phyloP scores from a whole-genome alignment of 2,797 vertebrate genomes.

The Macroramphosus scolopax region DNA sequence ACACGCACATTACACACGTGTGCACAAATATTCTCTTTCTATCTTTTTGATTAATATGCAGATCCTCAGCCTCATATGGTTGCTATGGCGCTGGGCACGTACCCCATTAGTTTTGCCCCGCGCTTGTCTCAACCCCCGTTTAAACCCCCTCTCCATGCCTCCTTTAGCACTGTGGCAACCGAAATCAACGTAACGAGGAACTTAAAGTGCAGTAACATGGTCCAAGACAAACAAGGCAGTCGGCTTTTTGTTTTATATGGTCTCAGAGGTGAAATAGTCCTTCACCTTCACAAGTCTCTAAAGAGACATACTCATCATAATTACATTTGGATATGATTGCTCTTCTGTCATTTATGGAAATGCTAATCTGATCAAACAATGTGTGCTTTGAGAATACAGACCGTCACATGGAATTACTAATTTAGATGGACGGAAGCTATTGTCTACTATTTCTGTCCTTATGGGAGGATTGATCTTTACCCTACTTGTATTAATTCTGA shows the following conservation, averaged over 20 bases:
- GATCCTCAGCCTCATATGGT: constrained; percentile 32
- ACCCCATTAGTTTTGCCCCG: constrained; percentile 16
- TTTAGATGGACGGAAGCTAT: no score
- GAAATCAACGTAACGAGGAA: constrained; percentile 54
- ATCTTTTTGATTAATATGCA: constrained; percentile 45
- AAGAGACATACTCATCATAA: constrained; percentile 64
- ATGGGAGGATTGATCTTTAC: constrained; percentile 50
- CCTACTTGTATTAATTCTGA: constrained; percentile 40
- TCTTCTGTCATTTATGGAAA: constrained; percentile 53
- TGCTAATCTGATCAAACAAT: constrained; percentile 52
- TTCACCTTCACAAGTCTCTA: constrained; percentile 50
- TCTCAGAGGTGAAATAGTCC: constrained; percentile 59
- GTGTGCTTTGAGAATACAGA: constrained; percentile 19
- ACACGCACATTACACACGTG: constrained; percentile 23
- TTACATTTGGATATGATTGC: constrained; percentile 52
- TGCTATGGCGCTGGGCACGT: constrained; percentile 26
- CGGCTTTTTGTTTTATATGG: constrained; percentile 50
- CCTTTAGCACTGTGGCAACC: constrained; percentile 23
- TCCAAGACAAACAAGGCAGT: constrained; percentile 53
- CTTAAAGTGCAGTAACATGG: constrained; percentile 35
- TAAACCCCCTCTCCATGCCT: constrained; percentile 8
- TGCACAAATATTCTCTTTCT: constrained; percentile 36
- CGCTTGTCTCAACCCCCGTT: no score
- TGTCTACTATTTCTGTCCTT: no score
- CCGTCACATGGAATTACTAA: constrained; percentile 27